Evolutionary conservation across 2,113 vertebrate genomes (phyloP).

Genomic region (Chrysemys picta): DNA sequence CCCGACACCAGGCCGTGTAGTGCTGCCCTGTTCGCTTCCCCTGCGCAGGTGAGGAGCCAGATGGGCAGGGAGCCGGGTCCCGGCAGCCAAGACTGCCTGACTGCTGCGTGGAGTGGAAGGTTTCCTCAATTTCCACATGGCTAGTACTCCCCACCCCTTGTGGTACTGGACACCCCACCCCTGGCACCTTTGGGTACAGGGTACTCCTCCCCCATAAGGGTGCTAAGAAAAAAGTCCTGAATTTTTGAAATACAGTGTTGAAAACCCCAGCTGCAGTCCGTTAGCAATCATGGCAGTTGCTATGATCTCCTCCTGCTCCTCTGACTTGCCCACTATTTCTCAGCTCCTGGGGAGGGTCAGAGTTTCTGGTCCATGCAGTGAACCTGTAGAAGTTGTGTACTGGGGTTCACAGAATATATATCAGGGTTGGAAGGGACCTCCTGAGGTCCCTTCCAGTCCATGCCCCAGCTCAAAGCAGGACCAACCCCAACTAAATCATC

Average conservation of each 20-base stretch:
- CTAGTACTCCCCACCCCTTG: too few species aligned
- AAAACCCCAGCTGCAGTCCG: neutral
- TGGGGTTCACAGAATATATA: neutral
- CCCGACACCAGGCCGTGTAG: neutral
- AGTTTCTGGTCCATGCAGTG: neutral
- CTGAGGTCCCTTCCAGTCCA: too few species aligned
- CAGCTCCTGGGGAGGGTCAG: fast-evolving
- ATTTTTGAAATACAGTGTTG: too few species aligned
- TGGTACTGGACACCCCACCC: too few species aligned
- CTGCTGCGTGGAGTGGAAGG: neutral
- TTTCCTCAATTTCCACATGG: neutral
- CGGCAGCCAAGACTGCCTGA: neutral
- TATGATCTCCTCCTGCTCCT: neutral
- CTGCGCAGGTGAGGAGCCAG: too few species aligned
- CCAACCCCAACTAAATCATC: too few species aligned
- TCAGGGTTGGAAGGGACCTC: too few species aligned
- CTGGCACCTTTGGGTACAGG: too few species aligned
- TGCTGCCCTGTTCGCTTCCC: neutral
- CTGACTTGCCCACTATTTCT: neutral
- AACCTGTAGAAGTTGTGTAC: neutral
- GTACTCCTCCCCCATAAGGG: too few species aligned
- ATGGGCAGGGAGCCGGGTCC: neutral
- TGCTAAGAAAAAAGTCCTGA: too few species aligned
- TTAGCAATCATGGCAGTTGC: neutral
- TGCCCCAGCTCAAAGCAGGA: too few species aligned